phyloP scores from a whole-genome alignment of 2,888 invertebrate genomes.

The Epirrhoe tristata region DNA sequence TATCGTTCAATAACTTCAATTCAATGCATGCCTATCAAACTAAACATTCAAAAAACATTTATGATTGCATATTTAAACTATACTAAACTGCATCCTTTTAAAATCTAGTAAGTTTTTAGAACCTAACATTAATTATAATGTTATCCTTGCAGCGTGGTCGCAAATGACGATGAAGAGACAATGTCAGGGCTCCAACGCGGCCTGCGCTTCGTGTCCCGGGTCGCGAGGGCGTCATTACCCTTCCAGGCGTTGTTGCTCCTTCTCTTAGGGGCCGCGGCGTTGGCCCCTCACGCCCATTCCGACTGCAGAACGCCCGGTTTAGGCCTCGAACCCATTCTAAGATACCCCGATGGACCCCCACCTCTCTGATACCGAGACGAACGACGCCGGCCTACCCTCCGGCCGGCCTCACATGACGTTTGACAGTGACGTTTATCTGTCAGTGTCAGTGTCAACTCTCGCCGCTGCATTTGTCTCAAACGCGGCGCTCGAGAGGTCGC shows the following conservation, averaged over 20 bases:
- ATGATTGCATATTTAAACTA: too few species aligned
- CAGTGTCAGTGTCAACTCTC: slow-evolving; percentile 44
- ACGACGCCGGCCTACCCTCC: slow-evolving; percentile 40
- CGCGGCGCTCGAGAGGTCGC: slow-evolving; percentile 53
- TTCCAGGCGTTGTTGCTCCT: slow-evolving; percentile 97
- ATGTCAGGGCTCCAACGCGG: slow-evolving; percentile 86
- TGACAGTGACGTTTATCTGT: slow-evolving; percentile 22
- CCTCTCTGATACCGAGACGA: slow-evolving; percentile 88
- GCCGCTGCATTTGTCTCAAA: slow-evolving; percentile 54
- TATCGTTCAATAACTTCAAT: neutral
- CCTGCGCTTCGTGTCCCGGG: slow-evolving; percentile 94
- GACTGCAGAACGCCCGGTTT: slow-evolving; percentile 92
- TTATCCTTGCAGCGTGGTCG: slow-evolving; percentile 58
- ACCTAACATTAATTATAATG: neutral
- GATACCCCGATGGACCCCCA: slow-evolving; percentile 97
- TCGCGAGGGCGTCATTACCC: slow-evolving; percentile 95
- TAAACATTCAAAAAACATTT: too few species aligned
- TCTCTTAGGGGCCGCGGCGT: slow-evolving; percentile 95
- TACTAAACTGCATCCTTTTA: too few species aligned
- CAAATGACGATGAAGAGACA: slow-evolving; percentile 63
- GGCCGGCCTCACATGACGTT: slow-evolving; percentile 13
- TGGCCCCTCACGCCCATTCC: slow-evolving; percentile 95
- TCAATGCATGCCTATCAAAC: slow-evolving; percentile 2
- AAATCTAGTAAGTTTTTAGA: too few species aligned
- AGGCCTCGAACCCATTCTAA: slow-evolving; percentile 94